Percentiles rank a stretch among this genome's conserved stretches.
phyloP scores from a whole-genome alignment of 2,888 invertebrate species.

The Cinara cedri region DNA sequence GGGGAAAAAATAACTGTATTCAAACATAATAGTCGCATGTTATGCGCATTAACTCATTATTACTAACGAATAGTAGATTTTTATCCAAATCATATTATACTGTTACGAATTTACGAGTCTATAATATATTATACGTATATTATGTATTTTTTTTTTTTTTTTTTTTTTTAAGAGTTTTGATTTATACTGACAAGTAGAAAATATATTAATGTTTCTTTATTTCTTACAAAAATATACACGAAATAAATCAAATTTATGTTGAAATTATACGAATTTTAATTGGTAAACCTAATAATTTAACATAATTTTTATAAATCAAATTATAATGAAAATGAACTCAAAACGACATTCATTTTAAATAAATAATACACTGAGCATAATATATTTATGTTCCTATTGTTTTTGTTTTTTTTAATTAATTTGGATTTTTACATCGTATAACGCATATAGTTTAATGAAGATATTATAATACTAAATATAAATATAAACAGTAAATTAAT shows the following conservation, averaged over 20 bases:
- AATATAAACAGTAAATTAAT: no score
- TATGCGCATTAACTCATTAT: constrained; percentile 22
- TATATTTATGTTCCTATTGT: background rate
- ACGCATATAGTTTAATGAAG: no score
- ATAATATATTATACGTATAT: background rate
- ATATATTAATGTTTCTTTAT: constrained; percentile 34
- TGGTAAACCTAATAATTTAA: constrained; percentile 45
- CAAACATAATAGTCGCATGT: constrained; percentile 31
- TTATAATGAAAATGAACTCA: constrained; percentile 24
- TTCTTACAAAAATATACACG: background rate
- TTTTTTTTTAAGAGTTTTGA: constrained; percentile 26
- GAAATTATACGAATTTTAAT: constrained; percentile 49
- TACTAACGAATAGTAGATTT: constrained; percentile 46
- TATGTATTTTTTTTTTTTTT: constrained; percentile 7
- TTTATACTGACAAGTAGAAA: constrained; percentile 39
- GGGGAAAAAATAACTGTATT: constrained; percentile 16
- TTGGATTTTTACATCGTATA: no score
- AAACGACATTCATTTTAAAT: background rate
- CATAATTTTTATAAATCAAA: constrained; percentile 17
- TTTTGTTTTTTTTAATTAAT: no score
- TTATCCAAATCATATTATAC: constrained; percentile 34
- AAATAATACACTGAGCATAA: background rate
- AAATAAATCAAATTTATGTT: constrained; percentile 43
- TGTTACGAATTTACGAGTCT: constrained; percentile 12
- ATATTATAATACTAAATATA: no score